Evolutionary conservation across 2,797 vertebrate species (phyloP).

Genomic region (Rhabdomys pumilio): DNA sequence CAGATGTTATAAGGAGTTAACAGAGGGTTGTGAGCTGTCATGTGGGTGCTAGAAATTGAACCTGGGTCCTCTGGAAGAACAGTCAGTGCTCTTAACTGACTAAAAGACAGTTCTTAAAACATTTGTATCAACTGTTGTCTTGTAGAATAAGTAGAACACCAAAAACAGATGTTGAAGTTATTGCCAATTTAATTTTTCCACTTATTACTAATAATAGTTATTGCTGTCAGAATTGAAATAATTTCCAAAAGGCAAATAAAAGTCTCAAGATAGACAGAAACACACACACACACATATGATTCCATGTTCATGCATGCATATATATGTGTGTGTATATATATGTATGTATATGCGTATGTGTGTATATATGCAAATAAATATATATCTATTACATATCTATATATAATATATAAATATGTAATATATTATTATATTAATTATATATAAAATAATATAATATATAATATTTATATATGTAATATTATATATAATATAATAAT

Average conservation of each 20-base stretch:
- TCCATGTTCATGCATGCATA: too few species aligned
- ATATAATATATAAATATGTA: too few species aligned
- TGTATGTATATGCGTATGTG: not conserved
- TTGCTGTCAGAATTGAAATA: constrained; percentile 49
- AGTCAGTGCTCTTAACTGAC: not conserved
- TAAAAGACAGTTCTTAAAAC: not conserved
- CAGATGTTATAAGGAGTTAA: not conserved
- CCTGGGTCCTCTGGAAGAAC: not conserved
- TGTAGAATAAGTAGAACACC: constrained; percentile 39
- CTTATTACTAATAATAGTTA: constrained; percentile 24
- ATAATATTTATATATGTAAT: too few species aligned
- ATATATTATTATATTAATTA: too few species aligned
- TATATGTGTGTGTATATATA: too few species aligned
- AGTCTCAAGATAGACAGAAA: not conserved
- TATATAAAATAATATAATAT: too few species aligned
- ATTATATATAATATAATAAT: too few species aligned
- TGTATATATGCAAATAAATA: not conserved
- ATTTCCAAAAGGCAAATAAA: constrained; percentile 67
- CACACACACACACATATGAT: not conserved
- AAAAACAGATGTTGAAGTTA: constrained; percentile 19
- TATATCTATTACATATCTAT: not conserved
- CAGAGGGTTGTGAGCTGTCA: not conserved
- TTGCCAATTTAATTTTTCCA: constrained; percentile 45
- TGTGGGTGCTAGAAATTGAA: not conserved
- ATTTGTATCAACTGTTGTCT: not conserved